Evolutionary conservation across 2,113 vertebrate genomes (phyloP), one percentile per base, ranked within the genome.

Genomic region (Oophaga pumilio): DNA sequence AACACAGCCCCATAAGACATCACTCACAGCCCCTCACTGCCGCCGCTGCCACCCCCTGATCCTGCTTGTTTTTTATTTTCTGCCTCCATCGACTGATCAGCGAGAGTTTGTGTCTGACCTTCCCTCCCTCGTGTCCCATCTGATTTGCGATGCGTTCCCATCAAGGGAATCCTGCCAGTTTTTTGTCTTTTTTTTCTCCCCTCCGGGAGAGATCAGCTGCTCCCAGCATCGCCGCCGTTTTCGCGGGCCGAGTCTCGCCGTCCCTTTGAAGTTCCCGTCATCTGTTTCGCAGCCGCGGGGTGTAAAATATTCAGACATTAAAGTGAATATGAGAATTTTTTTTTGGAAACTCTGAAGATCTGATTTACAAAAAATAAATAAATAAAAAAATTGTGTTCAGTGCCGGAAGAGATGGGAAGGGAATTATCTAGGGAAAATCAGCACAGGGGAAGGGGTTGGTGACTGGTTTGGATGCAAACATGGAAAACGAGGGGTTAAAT

Each of bases 241-340:
- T 64, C 57, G 20, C 59, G 33, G 33, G 85, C 76, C 22, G 62
- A 80, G 77, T 28, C 53, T 8, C 62, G 18, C 33, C 18, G 5
- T 43, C 76, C 24, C 85, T 87, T 87, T 87, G 85, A 87, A 87
- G 85, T 87, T 57, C 64, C 22, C 17, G 52, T 87, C 59, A 9
- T 57, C 26, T 71, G 85, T 77, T 77, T 50, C 62, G 73, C 28
- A 22, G 33, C 57, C 52, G 73, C 57, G 33, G 33, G 33, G 5
- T 43, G 33, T 43, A 50, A n/a, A 52, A 60, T 64, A 85, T 85
- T 33, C 73, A 85, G 56, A 50, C 84, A 77, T 77, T 26, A 85
- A 85, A 77, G 84, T 77, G 53, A 85, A 85, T 77, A 66, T 49
- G 24, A 79, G 52, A 77, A 20, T 74, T 28, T 73, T 60, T 59